Evolutionary conservation across 1,140 invertebrate genomes (phyloP), one percentile per base, ranked within the genome.

Genomic region (Drosophila oshimai): DNA sequence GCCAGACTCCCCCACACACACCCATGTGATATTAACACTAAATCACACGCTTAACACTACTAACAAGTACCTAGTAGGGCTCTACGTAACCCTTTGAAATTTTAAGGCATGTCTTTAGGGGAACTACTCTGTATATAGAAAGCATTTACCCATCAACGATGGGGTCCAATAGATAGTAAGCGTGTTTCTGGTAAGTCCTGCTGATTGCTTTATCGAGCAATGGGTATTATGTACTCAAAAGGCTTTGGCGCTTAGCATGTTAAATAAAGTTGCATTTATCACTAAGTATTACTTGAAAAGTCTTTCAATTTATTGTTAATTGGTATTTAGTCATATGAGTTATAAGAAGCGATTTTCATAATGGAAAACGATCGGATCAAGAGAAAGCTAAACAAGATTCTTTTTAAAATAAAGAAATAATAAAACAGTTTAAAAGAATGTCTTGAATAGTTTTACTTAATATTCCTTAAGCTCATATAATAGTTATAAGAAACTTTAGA

Each of bases 1-100:
- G 62, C 53, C 55, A 67, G 18, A 55, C 51, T 74, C 34, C 58
- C 24, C 41, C 42, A 65, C 61, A 45, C 17, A 29, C n/a, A 45
- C 31, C 45, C 39, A 86, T 87, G 80, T 84, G 80, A 84, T 84
- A 84, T 75, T 86, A 86, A 84, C 65, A 75, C 71, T 80, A 65
- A 77, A 84, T 78, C 79, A 83, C 73, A 33, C 51, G 36, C 53
- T 34, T 55, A 72, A 74, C 57, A 84, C 49, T 26, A 83, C 55
- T 84, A 79, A 84, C 64, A 72, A 58, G 69, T 74, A 77, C 55
- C 36, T 39, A 41, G 42, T 65, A 78, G 65, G 36, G 50, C 55
- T 78, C 13, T 58, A 29, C 49, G 44, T 20, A 78, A 53, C 41
- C 47, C 34, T 44, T 42, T 64, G 78, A 49, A 69, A 58, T 83